Percentiles rank a stretch among this genome's conserved stretches.
These are phyloP conservation scores for Pangasius macronema DNA, from an alignment of 2,797 vertebrate genomes.

Conservation along the genomic window DNA sequence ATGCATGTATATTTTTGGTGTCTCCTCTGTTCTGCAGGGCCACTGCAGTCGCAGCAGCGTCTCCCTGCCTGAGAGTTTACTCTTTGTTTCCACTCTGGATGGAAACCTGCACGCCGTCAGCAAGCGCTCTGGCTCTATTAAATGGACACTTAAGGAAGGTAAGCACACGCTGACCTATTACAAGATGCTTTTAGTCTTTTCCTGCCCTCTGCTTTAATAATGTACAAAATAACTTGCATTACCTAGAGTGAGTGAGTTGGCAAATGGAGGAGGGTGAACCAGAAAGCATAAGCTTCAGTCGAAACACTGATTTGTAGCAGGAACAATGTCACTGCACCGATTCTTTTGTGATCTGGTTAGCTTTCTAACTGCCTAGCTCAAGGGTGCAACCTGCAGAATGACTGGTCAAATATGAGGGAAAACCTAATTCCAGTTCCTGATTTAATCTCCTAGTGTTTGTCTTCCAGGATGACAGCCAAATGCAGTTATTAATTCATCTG, in stretches of 20 bases:
- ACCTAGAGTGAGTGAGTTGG: neutral
- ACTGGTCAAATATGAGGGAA: too few relatives aligned
- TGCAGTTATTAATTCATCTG: neutral
- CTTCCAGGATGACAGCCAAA: neutral
- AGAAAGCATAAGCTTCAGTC: conserved; percentile 12
- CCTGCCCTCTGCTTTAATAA: neutral
- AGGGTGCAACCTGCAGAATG: neutral
- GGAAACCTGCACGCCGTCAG: conserved; percentile 95
- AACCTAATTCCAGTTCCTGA: neutral
- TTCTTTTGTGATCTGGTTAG: neutral
- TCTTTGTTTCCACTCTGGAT: conserved; percentile 96
- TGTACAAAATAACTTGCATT: neutral
- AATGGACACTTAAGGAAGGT: conserved; percentile 99
- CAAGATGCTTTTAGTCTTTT: neutral
- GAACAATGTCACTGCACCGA: neutral
- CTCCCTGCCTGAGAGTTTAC: conserved; percentile 89
- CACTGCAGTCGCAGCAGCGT: conserved; percentile 81
- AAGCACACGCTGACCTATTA: conserved; percentile 49
- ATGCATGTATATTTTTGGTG: neutral
- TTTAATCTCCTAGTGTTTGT: neutral
- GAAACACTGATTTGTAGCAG: neutral
- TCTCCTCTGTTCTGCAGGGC: conserved; percentile 65
- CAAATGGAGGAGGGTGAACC: neutral
- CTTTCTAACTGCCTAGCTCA: neutral
- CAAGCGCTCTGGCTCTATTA: conserved; percentile 93